phyloP scores from a whole-genome alignment of 2,888 invertebrate species.

The Cotesia congregata region DNA sequence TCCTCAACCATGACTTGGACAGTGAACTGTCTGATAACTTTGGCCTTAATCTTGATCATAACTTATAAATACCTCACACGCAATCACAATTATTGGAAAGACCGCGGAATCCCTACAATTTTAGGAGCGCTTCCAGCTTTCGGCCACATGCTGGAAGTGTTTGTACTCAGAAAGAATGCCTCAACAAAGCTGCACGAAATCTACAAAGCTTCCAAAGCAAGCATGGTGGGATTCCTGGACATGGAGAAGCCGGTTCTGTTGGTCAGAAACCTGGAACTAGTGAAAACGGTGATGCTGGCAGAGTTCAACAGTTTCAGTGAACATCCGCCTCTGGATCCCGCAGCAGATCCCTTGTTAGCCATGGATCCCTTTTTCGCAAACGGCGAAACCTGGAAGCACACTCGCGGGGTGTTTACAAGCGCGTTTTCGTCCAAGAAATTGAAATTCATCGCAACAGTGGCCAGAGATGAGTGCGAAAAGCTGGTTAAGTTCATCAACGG shows the following conservation, averaged over 20 bases:
- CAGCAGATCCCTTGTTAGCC: conserved; percentile 32
- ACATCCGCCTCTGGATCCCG: background rate
- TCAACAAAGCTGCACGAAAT: conserved; percentile 6
- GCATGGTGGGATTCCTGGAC: conserved; percentile 43
- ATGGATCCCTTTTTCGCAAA: conserved; percentile 31
- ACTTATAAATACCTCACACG: no score
- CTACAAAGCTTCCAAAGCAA: background rate
- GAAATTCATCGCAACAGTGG: conserved; percentile 16
- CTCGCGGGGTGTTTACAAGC: conserved; percentile 16
- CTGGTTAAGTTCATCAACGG: conserved; percentile 28
- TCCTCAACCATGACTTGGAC: no score
- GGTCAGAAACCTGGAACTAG: conserved; percentile 35
- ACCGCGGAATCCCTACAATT: conserved; percentile 31
- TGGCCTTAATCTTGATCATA: no score
- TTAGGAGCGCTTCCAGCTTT: conserved; percentile 34
- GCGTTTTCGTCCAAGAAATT: conserved; percentile 35
- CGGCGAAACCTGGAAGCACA: conserved; percentile 38
- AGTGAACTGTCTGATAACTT: no score
- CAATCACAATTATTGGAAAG: no score
- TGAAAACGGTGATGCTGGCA: conserved; percentile 40
- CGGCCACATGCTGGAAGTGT: conserved; percentile 36
- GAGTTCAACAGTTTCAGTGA: conserved; percentile 27
- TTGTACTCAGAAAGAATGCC: conserved; percentile 22
- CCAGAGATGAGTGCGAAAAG: conserved; percentile 30
- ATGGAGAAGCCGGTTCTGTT: conserved; percentile 31